These are phyloP conservation scores for Epinotia bilunana DNA, from an alignment of 2,888 invertebrate species.

Conservation along the genomic window DNA sequence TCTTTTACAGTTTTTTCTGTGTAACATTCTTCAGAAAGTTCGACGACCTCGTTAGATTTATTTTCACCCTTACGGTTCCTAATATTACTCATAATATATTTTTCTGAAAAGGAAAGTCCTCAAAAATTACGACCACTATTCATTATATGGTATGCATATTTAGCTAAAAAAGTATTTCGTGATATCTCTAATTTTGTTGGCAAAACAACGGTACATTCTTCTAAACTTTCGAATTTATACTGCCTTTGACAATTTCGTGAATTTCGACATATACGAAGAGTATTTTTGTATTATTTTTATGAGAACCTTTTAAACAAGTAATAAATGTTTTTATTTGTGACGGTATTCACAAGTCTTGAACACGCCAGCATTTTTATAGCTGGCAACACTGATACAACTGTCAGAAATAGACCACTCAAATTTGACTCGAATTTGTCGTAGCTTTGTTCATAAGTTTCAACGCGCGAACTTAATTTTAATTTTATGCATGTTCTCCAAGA, in stretches of 20 bases:
- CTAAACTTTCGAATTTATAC: conserved; percentile 17
- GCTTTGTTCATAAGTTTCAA: background rate
- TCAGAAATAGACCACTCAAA: background rate
- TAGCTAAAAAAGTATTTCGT: conserved; percentile 2
- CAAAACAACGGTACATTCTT: conserved; percentile 43
- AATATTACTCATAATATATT: conserved; percentile 45
- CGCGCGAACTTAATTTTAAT: background rate
- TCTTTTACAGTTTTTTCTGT: conserved; percentile 53
- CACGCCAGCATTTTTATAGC: background rate
- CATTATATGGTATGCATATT: conserved; percentile 6
- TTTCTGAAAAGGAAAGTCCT: background rate
- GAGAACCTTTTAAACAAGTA: background rate
- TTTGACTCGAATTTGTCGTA: background rate
- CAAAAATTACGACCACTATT: background rate
- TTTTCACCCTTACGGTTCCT: conserved; percentile 61
- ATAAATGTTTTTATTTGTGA: background rate
- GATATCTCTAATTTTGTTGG: conserved; percentile 25
- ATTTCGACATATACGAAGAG: background rate
- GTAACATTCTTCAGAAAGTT: conserved; percentile 59
- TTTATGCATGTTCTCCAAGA: background rate
- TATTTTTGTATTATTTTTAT: conserved; percentile 22
- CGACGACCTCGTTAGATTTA: conserved; percentile 69
- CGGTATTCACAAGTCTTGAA: background rate
- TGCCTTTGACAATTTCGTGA: background rate
- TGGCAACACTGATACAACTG: conserved; percentile 2